Conservation (phyloP, 2,113 vertebrate species). For the Gymnorhina tibicen region DNA sequence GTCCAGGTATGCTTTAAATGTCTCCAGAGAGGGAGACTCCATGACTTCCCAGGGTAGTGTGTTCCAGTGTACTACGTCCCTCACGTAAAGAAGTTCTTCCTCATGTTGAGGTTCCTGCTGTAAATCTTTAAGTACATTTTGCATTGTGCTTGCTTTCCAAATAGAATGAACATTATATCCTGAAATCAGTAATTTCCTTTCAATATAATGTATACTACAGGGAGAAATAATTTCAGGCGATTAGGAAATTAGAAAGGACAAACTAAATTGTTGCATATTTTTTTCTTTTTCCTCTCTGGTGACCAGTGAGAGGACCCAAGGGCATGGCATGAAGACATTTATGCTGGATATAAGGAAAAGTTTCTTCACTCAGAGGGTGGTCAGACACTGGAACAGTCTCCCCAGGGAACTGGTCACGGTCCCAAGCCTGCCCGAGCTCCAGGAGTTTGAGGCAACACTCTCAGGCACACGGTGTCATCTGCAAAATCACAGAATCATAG, state of each 20-base stretch:
- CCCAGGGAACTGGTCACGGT: fast-evolving
- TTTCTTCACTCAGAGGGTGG: background rate
- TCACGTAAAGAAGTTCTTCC: background rate
- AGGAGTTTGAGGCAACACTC: background rate
- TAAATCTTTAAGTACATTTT: background rate
- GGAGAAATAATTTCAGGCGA: background rate
- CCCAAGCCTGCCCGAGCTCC: background rate
- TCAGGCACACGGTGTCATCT: fast-evolving
- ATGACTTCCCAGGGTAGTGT: background rate
- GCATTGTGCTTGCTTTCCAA: background rate
- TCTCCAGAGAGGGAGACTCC: background rate
- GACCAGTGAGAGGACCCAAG: background rate
- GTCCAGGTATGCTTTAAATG: background rate
- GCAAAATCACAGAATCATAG: background rate
- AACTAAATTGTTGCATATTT: background rate
- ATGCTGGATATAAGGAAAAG: background rate
- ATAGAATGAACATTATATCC: background rate
- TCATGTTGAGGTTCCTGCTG: background rate
- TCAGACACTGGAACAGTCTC: background rate
- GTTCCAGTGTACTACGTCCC: background rate
- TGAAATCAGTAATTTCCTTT: background rate
- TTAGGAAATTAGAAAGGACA: background rate
- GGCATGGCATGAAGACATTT: background rate
- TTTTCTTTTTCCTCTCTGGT: background rate
- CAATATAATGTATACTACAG: background rate